Base-by-base conservation (phyloP, 2,797 vertebrate genomes). In the Paguma larvata region DNA sequence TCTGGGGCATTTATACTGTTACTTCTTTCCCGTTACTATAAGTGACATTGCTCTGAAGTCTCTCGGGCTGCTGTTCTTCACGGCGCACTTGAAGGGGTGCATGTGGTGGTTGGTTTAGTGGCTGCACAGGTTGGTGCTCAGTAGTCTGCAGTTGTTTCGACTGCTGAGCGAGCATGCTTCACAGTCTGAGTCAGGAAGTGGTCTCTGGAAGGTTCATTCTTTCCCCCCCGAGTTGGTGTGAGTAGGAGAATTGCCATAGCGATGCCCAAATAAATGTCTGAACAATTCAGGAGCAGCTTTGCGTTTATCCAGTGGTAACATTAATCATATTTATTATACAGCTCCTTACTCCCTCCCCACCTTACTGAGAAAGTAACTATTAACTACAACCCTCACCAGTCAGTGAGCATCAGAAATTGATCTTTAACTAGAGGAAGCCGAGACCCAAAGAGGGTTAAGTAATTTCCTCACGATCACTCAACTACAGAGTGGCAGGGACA, bases 351-450 rank as follows among this genome's bases (percentile, higher is more conserved):
- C 63, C 21, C 4, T 32, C 9, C 34, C 27, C n/a, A 44, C 25
- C 25, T 48, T 85, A 59, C 27, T 79, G 46, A 82, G 14, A 62
- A 62, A 77, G 25, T 90, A 89, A 72, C 38, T 85, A 2, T 44
- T 93, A 70, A 70, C 12, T 78, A 70, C 13, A 87, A 63, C 21
- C 11, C 21, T 87, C n/a, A 32, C 87, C 7, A 70, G 38, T 70
- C 51, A 75, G 14, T 56, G 51, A 94, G 27, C n/a, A 72, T 62
- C 30, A 73, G 51, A 88, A 89, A 89, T 41, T 86, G 16, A 77
- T 77, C 62, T 84, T 91, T 91, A 79, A 56, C 72, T 85, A 21
- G 25, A 79, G 63, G 53, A 95, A 44, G 77, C 90, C 78, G 65
- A 94, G 63, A 62, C 62, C 70, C 53, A 63, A 32, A 62, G 38